These are phyloP conservation scores for Drosophila kikkawai DNA, from an alignment of 1,140 invertebrate genomes.

Conservation along the genomic window DNA sequence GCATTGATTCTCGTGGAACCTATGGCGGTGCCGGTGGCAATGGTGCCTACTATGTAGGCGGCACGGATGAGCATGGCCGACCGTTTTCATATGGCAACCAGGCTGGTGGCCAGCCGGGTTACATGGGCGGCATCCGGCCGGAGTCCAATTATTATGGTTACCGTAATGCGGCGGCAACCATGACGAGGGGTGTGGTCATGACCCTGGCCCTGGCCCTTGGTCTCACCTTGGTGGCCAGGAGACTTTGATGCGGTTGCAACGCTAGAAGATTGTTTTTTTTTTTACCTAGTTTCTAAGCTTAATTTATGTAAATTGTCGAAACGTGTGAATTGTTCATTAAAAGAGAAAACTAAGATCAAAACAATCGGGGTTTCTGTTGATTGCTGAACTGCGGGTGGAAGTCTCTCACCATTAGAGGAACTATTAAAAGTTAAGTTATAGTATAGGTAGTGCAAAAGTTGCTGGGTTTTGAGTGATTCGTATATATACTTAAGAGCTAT, in stretches of 20 bases:
- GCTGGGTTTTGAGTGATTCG: neutral
- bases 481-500: too few relatives aligned
- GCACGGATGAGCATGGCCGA: slow-evolving; percentile 69
- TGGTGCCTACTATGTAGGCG: slow-evolving; percentile 71
- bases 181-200: neutral
- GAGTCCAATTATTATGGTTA: slow-evolving; percentile 65
- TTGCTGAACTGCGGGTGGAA: neutral
- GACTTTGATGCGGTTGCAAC: slow-evolving; percentile 36
- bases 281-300: slow-evolving; percentile 59
- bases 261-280: slow-evolving; percentile 24
- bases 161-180: neutral
- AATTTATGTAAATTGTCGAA: slow-evolving; percentile 61
- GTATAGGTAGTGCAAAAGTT: neutral
- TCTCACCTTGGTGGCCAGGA: slow-evolving; percentile 16
- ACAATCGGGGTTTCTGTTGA: slow-evolving; percentile 6
- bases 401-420: slow-evolving; percentile 5
- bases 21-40: slow-evolving; percentile 75
- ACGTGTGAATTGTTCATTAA: slow-evolving; percentile 49
- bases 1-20: slow-evolving; percentile 63
- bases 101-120: slow-evolving; percentile 45
- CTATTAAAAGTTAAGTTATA: neutral
- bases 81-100: slow-evolving; percentile 58
- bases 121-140: slow-evolving; percentile 26
- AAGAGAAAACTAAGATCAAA: slow-evolving; percentile 19
- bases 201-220: slow-evolving; percentile 26